A percentile compares a stretch with the other conserved stretches of the same genome.
Evolutionary conservation across 2,113 vertebrate species (phyloP).

Genomic region (Lasiurus borealis): DNA sequence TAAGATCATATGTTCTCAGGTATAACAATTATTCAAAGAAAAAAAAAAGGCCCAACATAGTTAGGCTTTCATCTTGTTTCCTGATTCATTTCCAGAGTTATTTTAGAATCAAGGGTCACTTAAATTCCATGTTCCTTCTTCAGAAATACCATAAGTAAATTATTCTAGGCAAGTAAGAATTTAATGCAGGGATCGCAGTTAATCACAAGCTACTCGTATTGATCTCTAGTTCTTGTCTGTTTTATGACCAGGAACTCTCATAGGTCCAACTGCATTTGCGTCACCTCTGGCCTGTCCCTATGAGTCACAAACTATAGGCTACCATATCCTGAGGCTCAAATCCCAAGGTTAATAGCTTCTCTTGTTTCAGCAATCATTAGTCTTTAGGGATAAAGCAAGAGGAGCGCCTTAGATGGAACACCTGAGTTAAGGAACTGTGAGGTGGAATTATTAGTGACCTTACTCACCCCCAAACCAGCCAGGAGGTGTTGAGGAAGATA

Average conservation of each 20-base stretch:
- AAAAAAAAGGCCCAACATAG: background rate
- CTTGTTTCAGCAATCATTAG: background rate
- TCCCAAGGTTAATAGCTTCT: background rate
- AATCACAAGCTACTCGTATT: background rate
- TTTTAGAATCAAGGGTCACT: constrained; percentile 24
- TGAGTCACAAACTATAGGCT: background rate
- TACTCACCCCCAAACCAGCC: background rate
- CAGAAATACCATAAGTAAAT: background rate
- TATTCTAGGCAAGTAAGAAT: background rate
- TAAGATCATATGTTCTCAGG: background rate
- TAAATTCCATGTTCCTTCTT: background rate
- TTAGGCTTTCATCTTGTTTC: background rate
- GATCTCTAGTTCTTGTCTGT: background rate
- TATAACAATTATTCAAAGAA: background rate
- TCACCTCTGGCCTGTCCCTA: no score
- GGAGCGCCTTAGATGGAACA: background rate
- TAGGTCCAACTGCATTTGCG: no score
- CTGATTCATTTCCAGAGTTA: background rate
- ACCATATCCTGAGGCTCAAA: background rate
- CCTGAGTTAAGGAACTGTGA: background rate
- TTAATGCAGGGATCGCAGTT: background rate
- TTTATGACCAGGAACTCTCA: background rate
- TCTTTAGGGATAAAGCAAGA: background rate
- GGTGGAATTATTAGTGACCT: background rate
- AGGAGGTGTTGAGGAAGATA: background rate